Evolutionary conservation across 2,888 invertebrate genomes (phyloP), one percentile per base, ranked within the genome.

Genomic region (Mythimna impura): DNA sequence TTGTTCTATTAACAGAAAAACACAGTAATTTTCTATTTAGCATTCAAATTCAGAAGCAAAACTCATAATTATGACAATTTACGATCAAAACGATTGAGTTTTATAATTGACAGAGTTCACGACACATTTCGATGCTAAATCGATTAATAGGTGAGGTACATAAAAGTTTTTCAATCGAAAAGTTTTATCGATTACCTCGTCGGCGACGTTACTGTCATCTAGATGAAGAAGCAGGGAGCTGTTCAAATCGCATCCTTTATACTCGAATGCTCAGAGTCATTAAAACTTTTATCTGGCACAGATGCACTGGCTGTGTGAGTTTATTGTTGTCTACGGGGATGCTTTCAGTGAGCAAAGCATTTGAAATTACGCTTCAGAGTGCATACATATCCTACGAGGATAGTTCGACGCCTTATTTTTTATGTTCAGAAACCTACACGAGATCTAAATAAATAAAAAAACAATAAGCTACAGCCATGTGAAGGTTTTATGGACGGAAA

Each of bases 201-300:
- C 80, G 83, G 83, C 86, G 85, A 87, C 84, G 87, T 83, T 89
- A 82, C 89, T 87, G 86, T 89, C 88, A 88, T 87, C 86, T 86
- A 78, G 85, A 87, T 89, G 87, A 90, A 89, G 87, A 74, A 89
- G 84, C 80, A 82, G 84, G 76, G 86, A 86, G 83, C 84, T 76
- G 87, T 87, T 84, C 72, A 81, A 86, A 88, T 90, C 88, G 88
- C 86, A 87, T 90, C 89, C 87, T 91, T 91, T 91, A 92, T 89
- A 88, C 89, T 90, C 88, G 87, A 88, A 88, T 91, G 87, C 89
- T 86, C 87, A 82, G 81, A 90, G 90, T 92, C 92, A 93, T 93
- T 93, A 92, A 93, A 93, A 93, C 89, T 93, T 93, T 93, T 92
- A 91, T 92, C 91, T 89, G 82, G 89, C 91, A 87, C 89, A 90